Evolutionary conservation across 1,140 invertebrate species (phyloP).

Genomic region (Bathynomus jamesi): DNA sequence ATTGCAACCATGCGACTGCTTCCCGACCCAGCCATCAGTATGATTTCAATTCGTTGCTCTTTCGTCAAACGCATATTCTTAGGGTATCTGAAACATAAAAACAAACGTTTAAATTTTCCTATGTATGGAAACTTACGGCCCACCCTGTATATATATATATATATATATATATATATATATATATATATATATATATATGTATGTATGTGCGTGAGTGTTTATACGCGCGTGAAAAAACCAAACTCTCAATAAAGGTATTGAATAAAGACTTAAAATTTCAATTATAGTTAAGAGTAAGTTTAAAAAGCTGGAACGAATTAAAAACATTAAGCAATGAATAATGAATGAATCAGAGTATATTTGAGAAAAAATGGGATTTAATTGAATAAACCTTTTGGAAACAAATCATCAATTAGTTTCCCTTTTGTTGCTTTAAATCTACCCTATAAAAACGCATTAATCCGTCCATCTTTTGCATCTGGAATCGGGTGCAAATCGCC

Average conservation of each 20-base stretch:
- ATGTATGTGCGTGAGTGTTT: background rate
- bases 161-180: conserved; percentile 6
- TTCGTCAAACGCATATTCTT: too few species aligned
- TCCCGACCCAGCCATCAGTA: too few species aligned
- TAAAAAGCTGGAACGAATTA: too few species aligned
- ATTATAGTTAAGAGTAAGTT: too few species aligned
- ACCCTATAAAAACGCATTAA: background rate
- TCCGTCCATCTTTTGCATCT: background rate
- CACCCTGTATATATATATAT: background rate
- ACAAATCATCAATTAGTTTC: background rate
- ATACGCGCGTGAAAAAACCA: background rate
- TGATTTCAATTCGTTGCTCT: too few species aligned
- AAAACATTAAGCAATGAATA: background rate
- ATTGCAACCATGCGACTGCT: too few species aligned
- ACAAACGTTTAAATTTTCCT: too few species aligned
- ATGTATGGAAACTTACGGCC: background rate
- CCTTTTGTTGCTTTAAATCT: background rate
- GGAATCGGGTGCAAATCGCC: background rate
- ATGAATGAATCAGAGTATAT: background rate
- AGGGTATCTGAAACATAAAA: too few species aligned
- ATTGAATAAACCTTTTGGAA: background rate
- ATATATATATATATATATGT: background rate
- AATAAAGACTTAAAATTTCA: too few species aligned
- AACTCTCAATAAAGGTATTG: too few species aligned
- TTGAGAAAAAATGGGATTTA: background rate